Percentiles rank a stretch among this genome's conserved stretches.
These are phyloP conservation scores for Holcopasites calliopsidis DNA, from an alignment of 1,140 invertebrate genomes.

Conservation along the genomic window DNA sequence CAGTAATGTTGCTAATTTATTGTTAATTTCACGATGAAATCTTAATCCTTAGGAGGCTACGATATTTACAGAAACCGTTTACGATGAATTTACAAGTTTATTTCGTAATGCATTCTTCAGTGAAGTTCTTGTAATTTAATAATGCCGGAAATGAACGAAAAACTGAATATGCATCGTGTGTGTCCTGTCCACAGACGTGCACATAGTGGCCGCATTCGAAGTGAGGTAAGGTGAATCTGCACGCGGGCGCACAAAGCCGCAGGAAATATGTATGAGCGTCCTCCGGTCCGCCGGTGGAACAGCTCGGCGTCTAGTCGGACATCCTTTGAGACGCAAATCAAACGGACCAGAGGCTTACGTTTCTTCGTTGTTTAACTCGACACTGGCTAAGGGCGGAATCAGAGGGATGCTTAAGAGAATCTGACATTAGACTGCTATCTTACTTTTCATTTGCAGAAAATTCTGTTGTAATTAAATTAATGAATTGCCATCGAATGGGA, in stretches of 20 bases:
- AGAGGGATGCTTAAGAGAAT: slow-evolving; percentile 35
- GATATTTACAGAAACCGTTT: no score
- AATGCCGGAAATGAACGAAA: no score
- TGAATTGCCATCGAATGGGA: no score
- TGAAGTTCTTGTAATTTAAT: no score
- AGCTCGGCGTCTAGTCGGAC: neutral
- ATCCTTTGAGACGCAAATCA: slow-evolving; percentile 38
- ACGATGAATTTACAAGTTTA: no score
- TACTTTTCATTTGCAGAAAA: no score
- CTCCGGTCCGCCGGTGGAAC: neutral
- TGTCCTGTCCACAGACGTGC: no score
- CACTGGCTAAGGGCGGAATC: neutral
- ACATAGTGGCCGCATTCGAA: neutral
- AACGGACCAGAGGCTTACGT: slow-evolving; percentile 29
- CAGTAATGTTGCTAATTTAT: no score
- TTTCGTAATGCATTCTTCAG: no score
- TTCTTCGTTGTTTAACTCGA: slow-evolving; percentile 1
- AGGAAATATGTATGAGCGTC: neutral
- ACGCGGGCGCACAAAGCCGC: neutral
- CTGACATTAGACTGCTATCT: neutral
- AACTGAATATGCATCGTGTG: neutral
- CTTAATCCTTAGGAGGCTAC: no score
- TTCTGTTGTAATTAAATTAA: no score
- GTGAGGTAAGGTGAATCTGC: neutral
- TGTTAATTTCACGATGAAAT: no score